Base-by-base conservation (phyloP, 2,797 vertebrate genomes). In the Petrocephalus sullivani region DNA sequence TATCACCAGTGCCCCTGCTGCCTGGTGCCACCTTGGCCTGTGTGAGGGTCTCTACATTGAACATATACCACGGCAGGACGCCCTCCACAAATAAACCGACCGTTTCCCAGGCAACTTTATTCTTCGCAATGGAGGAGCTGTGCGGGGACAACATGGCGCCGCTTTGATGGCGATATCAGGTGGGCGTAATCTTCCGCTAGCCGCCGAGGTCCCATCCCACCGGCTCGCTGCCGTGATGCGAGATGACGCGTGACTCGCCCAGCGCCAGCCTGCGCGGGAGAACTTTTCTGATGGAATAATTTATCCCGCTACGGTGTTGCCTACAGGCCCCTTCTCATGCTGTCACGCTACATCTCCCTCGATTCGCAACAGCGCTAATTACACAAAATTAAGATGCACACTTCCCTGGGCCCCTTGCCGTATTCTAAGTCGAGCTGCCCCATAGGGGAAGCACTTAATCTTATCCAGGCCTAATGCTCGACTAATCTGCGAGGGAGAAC, bases 301-400 rank as follows among this genome's bases (percentile, higher is more conserved):
- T 64, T 84, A 49, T 88, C 57, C 78, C 21, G 33, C 7, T 28
- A 49, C 23, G 16, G 57, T 81, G 61, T 46, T 7, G 78, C 87
- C 78, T 37, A 84, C 87, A 33, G 87, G 56, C 87, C 6, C 78
- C 41, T 51, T 7, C 75, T 56, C 56, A 23, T 64, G 5, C 41
- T 28, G 56, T 83, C 78, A 49, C 46, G 58, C 87, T 60, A 10
- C 67, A 64, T 49, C 41, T 16, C 57, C 4, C 57, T 60, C 28
- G 14, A 84, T 83, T 84, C n/a, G 87, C n/a, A 37, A 84, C 21
- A 53, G 81, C 81, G 23, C 81, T 88, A 83, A 88, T 88, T 88
- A 88, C 87, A 53, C 81, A 84, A 83, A 88, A 84, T 88, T 88
- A 88, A 84, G 87, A 88, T 37, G 87, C n/a, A 41, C 21, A 9